Conservation (phyloP, 2,797 vertebrate genomes). For the Spatula versicolor region DNA sequence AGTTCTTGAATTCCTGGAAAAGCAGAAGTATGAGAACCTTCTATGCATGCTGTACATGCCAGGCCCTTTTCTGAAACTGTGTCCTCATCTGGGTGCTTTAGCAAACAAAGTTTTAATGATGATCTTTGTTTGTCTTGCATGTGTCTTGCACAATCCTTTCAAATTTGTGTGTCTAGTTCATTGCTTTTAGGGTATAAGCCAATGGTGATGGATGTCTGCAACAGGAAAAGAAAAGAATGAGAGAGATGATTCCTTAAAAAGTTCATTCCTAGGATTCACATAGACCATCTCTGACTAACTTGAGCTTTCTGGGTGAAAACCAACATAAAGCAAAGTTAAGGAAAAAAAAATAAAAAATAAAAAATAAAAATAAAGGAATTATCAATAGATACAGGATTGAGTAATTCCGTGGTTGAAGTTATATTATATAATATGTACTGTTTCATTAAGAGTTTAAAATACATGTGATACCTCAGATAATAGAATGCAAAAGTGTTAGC, state of each 20-base stretch:
- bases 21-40: not conserved
- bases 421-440: not conserved
- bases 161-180: not conserved
- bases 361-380: not conserved
- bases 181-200: not conserved
- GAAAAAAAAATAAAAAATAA: not conserved
- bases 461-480: not conserved
- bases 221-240: not conserved
- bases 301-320: slow-evolving; percentile 47
- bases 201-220: not conserved
- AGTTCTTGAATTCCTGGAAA: not conserved
- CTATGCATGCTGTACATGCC: not conserved
- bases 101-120: not conserved
- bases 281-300: slow-evolving; percentile 12
- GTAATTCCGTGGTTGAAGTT: not conserved
- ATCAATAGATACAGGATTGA: not conserved
- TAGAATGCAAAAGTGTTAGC: not conserved
- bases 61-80: not conserved
- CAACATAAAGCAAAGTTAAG: not conserved
- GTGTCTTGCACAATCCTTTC: not conserved
- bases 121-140: not conserved
- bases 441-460: not conserved
- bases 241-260: slow-evolving; percentile 2
- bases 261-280: slow-evolving; percentile 14
- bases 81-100: not conserved